Percentiles rank a stretch among this genome's conserved stretches.
These are phyloP conservation scores for Argynnis bischoffii DNA, from an alignment of 2,888 invertebrate species.

Conservation along the genomic window DNA sequence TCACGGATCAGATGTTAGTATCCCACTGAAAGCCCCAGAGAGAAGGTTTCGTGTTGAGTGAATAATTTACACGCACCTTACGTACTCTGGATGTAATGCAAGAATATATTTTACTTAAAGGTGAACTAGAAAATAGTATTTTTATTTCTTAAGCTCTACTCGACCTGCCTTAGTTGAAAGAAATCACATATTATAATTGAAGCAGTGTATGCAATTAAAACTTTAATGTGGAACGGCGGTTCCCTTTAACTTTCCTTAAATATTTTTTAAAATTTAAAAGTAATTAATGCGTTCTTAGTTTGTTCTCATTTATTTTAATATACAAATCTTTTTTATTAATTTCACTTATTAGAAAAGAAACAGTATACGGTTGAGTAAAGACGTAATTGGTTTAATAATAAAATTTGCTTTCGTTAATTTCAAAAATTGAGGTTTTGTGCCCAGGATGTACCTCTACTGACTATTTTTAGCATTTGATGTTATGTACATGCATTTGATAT, in stretches of 20 bases:
- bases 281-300: constrained; percentile 17
- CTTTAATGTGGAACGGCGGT: constrained; percentile 26
- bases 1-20: constrained; percentile 78
- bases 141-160: constrained; percentile 27
- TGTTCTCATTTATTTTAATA: constrained; percentile 1
- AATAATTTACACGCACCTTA: constrained; percentile 75
- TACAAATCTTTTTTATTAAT: too few relatives aligned
- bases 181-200: constrained; percentile 24
- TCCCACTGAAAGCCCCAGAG: constrained; percentile 69
- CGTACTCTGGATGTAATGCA: constrained; percentile 45
- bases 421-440: too few relatives aligned
- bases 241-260: constrained; percentile 21
- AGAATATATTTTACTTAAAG: constrained; percentile 42
- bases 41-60: constrained; percentile 67
- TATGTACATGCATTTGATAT: too few relatives aligned
- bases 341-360: too few relatives aligned
- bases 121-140: constrained; percentile 54
- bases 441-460: too few relatives aligned
- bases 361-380: too few relatives aligned
- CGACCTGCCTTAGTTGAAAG: constrained; percentile 32
- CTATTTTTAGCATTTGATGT: too few relatives aligned
- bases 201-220: constrained; percentile 37
- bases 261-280: constrained; percentile 21
- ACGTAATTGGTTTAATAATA: too few relatives aligned
- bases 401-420: too few relatives aligned